A percentile compares a stretch with the other conserved stretches of the same genome.
Evolutionary conservation across 2,113 vertebrate genomes (phyloP).

Genomic region (Labeo catla): DNA sequence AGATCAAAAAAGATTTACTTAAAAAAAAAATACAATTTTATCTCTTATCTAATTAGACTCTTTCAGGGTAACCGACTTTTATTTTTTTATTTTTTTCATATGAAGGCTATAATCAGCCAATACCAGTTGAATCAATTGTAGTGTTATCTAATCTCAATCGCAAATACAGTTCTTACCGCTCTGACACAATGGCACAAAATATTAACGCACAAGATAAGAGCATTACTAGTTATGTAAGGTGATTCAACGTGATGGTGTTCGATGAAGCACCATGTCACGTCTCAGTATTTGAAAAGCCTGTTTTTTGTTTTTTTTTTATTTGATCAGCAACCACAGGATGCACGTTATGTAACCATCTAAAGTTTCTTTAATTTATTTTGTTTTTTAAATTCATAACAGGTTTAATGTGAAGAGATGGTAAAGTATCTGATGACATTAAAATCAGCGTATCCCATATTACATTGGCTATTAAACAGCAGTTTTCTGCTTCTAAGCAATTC

Average conservation of each 20-base stretch:
- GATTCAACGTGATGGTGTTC: background rate
- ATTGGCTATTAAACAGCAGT: background rate
- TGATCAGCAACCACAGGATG: background rate
- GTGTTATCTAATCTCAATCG: background rate
- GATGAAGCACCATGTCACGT: background rate
- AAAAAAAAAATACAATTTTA: background rate
- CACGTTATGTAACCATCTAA: background rate
- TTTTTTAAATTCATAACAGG: background rate
- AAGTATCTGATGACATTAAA: background rate
- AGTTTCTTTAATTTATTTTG: background rate
- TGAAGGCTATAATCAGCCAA: too few relatives aligned
- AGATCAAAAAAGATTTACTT: background rate
- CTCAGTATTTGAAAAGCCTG: too few relatives aligned
- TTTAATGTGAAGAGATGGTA: background rate
- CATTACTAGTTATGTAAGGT: background rate
- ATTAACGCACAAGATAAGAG: background rate
- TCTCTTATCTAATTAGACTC: background rate
- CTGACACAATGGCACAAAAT: background rate
- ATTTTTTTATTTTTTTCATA: background rate
- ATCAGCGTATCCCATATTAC: background rate
- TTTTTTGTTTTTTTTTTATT: background rate
- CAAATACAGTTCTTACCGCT: background rate
- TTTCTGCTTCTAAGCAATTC: background rate
- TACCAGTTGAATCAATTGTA: too few relatives aligned
- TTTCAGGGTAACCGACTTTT: background rate